These are phyloP conservation scores for Capromys pilorides DNA, from an alignment of 2,797 vertebrate species.

Conservation along the genomic window DNA sequence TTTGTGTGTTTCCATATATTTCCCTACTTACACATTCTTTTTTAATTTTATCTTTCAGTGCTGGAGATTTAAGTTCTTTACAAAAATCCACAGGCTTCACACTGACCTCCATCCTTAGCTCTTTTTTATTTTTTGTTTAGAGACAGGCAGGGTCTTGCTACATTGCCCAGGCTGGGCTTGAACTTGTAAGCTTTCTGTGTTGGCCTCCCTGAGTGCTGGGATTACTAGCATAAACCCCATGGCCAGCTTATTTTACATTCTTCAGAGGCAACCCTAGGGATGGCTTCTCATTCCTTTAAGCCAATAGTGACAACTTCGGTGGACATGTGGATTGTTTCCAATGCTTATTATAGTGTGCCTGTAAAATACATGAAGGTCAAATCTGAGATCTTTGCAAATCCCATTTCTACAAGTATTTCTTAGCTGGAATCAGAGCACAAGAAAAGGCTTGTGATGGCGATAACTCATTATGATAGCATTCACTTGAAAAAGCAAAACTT, in stretches of 20 bases:
- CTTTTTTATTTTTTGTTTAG: not conserved
- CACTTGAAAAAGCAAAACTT: conserved; percentile 44
- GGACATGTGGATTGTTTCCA: conserved; percentile 33
- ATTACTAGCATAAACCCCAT: not conserved
- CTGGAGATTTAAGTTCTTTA: not conserved
- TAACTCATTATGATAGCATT: not conserved
- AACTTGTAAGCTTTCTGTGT: not conserved
- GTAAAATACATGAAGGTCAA: not conserved
- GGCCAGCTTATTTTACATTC: not conserved
- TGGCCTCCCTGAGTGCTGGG: not conserved
- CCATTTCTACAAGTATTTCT: not conserved
- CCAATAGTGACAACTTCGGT: not conserved
- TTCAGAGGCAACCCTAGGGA: not conserved
- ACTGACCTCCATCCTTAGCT: not conserved
- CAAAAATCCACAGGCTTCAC: not conserved
- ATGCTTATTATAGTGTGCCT: not conserved
- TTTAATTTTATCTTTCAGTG: not conserved
- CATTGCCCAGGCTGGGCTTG: not conserved
- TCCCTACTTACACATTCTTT: conserved; percentile 21
- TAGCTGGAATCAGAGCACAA: conserved; percentile 37
- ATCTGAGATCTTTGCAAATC: conserved; percentile 43
- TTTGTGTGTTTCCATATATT: not conserved
- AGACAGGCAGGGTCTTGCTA: not conserved
- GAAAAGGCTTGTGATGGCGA: not conserved
- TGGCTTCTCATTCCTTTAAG: not conserved